Base-by-base conservation (phyloP, 2,113 vertebrate genomes). In the Microcebus tavaratra region DNA sequence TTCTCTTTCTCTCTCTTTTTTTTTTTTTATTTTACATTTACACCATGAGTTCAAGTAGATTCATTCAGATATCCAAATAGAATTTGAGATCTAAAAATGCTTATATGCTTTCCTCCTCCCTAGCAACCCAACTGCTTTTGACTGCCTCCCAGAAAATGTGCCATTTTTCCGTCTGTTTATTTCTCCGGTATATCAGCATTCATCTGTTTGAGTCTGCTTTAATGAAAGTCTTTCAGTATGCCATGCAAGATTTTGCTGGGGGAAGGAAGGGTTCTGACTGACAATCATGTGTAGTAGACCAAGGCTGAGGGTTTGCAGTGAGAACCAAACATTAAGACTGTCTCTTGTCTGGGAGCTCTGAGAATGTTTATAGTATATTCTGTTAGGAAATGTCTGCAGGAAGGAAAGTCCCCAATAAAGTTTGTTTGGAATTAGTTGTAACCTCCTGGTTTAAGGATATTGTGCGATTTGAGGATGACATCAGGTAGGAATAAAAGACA, bases 401-500 rank as follows among this genome's bases (percentile, higher is more conserved):
- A 97, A 97, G 81, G 92, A 97, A 82, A 97, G 93, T 53, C 65
- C 88, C 95, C 68, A 31, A 85, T 84, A 92, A 95, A 96, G 36
- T 70, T 88, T 97, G 50, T 94, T 93, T 91, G 31, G 2, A 97
- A 97, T 76, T 97, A 45, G 82, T 70, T 15, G 68, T 88, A 97
- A 85, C 93, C 68, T 97, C 83, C 90, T 4, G 0, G 0, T 70
- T 81, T 95, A 89, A 97, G 96, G 92, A 90, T 93, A 83, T 97
- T 96, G 93, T 73, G 50, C 39, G 9, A 97, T 97, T 97, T 94
- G 84, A 98, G 96, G 61, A 97, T 97, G 97, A 98, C 97, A 98
- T 97, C 97, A 97, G 91, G 92, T 98, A 15, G 85, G 91, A 97
- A 96, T 63, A 90, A 98, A 95, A 97, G n/a, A 88, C 96, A 96